Evolutionary conservation across 2,113 vertebrate genomes (phyloP).

Genomic region (Tragelaphus strepsiceros): DNA sequence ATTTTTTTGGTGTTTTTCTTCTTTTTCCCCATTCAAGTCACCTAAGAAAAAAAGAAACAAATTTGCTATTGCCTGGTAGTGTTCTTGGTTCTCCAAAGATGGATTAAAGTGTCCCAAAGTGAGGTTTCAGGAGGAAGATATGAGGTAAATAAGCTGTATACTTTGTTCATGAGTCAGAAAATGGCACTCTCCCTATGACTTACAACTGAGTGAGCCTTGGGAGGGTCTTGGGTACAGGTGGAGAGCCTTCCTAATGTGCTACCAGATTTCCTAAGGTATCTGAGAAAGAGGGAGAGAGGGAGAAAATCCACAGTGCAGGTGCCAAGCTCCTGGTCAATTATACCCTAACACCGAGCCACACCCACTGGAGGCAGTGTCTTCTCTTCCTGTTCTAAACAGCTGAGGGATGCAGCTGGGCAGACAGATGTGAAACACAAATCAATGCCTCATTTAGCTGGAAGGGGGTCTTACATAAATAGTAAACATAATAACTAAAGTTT

Average conservation of each 20-base stretch:
- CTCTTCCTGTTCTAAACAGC: slow-evolving; percentile 32
- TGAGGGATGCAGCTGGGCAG: slow-evolving; percentile 27
- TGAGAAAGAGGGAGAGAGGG: background rate
- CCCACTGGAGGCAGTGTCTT: background rate
- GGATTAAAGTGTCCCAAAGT: background rate
- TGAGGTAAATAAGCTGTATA: background rate
- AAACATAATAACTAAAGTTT: background rate
- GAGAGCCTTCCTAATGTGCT: background rate
- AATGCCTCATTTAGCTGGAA: background rate
- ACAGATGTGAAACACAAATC: slow-evolving; percentile 4
- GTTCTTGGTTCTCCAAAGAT: background rate
- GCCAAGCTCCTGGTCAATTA: background rate
- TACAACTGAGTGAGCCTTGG: background rate
- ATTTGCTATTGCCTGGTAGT: background rate
- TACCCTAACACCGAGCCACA: background rate
- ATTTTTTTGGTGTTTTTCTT: background rate
- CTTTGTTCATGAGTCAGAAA: slow-evolving; percentile 23
- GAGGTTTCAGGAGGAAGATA: background rate
- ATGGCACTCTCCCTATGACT: slow-evolving; percentile 24
- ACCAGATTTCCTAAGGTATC: background rate
- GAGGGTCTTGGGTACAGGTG: background rate
- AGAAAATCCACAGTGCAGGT: background rate
- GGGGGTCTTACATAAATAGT: background rate
- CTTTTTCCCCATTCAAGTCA: background rate
- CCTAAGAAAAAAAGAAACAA: background rate